phyloP scores from a whole-genome alignment of 2,888 invertebrate genomes.

The Hydraecia micacea region DNA sequence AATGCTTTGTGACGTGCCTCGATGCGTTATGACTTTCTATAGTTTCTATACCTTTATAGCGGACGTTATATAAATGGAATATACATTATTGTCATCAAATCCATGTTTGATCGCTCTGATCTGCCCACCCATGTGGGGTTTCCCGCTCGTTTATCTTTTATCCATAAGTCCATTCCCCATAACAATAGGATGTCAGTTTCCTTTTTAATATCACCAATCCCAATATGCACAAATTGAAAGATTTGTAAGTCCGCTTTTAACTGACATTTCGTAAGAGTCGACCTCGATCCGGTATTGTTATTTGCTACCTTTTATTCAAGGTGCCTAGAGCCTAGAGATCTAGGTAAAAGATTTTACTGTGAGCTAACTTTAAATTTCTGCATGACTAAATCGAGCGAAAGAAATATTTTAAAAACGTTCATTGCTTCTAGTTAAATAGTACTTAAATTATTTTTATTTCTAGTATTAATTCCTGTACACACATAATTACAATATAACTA shows the following conservation, averaged over 20 bases:
- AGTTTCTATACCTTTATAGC: constrained; percentile 31
- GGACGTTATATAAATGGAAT: constrained; percentile 29
- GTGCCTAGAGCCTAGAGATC: constrained; percentile 31
- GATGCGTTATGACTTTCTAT: constrained; percentile 62
- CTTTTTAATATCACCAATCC: constrained; percentile 20
- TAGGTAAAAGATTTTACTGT: constrained; percentile 28
- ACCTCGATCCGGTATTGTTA: constrained; percentile 46
- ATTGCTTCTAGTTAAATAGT: background rate
- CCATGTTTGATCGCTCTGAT: background rate
- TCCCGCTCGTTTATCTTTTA: constrained; percentile 9
- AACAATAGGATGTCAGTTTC: constrained; percentile 19
- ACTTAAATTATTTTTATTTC: no score
- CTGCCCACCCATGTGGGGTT: constrained; percentile 6
- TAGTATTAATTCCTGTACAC: no score
- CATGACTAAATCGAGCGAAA: constrained; percentile 17
- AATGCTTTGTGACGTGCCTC: constrained; percentile 69
- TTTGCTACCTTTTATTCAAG: constrained; percentile 41
- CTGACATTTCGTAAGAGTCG: constrained; percentile 39
- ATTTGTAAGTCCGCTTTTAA: constrained; percentile 13
- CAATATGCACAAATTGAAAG: constrained; percentile 21
- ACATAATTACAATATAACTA: no score
- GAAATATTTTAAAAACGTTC: background rate
- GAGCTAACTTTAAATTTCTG: constrained; percentile 34
- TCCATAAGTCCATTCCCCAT: constrained; percentile 1
- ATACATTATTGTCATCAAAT: constrained; percentile 21